These are phyloP conservation scores for Ariopsis seemanni DNA, from an alignment of 2,113 vertebrate species.

Conservation along the genomic window DNA sequence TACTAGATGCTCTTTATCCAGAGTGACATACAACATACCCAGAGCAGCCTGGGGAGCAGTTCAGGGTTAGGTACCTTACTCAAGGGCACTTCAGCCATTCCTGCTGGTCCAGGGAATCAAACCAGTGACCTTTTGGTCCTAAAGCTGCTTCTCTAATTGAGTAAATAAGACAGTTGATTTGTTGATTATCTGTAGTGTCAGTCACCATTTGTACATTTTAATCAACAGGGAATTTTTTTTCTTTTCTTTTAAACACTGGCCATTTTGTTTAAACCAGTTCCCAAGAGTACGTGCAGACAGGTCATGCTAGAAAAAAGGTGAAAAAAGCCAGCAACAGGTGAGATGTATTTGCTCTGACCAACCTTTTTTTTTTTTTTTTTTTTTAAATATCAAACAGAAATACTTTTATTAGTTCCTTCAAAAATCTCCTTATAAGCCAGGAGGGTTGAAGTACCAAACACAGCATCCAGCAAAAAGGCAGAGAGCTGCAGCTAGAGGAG, in stretches of 20 bases:
- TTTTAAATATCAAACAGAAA: slow-evolving; percentile 30
- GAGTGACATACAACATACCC: no score
- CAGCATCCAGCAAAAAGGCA: slow-evolving; percentile 1
- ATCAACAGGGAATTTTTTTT: neutral
- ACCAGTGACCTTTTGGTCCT: no score
- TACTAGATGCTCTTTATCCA: no score
- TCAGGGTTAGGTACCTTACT: no score
- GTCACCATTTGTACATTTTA: neutral
- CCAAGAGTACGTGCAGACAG: slow-evolving; percentile 11
- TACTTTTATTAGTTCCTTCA: slow-evolving; percentile 31
- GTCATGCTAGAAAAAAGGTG: neutral
- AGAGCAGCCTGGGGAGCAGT: no score
- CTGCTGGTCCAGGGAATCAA: no score
- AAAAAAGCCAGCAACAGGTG: neutral
- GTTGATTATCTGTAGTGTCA: neutral
- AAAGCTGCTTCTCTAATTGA: neutral
- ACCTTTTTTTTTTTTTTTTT: slow-evolving; percentile 36
- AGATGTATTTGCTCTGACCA: neutral
- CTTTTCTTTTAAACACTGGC: neutral
- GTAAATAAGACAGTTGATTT: neutral
- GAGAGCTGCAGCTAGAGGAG: neutral
- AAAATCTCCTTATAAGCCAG: slow-evolving; percentile 15
- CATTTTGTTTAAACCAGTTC: neutral
- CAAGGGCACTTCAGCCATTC: no score
- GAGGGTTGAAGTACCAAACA: neutral